Base-by-base conservation (phyloP, 2,113 vertebrate genomes). In the Centropus unirufus region DNA sequence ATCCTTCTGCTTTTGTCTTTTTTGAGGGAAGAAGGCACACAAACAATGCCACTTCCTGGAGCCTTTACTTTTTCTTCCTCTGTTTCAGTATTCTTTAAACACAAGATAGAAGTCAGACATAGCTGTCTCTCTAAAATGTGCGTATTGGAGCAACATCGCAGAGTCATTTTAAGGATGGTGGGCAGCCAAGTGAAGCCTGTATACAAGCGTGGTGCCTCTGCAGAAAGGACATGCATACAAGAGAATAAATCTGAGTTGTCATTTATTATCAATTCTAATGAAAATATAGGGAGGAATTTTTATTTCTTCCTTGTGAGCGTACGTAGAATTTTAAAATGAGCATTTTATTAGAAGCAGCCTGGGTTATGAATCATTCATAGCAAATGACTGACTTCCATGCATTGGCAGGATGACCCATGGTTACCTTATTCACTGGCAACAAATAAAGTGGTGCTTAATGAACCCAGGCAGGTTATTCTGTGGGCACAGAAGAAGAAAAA, bases 401-500 rank as follows among this genome's bases (percentile, higher is more conserved):
- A 3, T 57, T 95, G 95, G 90, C 93, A 85, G 81, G 55, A 40
- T 96, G 96, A 97, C 96, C 96, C 32, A 3, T 88, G 76, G 85
- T 87, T 95, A 80, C 90, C 74, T 97, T 78, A 66, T 90, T 47
- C 94, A 13, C 90, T 73, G 81, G 90, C 97, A 97, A 91, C 88
- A 97, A 97, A 96, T 87, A 68, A 93, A 96, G 90, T 39, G 1
- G 89, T 9, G 62, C 92, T 42, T 94, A 96, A 96, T 95, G 97
- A 97, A 87, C 34, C 36, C 77, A 85, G 95, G 85, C 95, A 97
- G 94, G 79, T 89, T 92, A 93, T 94, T 94, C 95, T 87, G 84
- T 96, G 95, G 86, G 83, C 89, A 24, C 44, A 2, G 49, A 96
- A 91, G 90, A 75, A 47, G 74, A 63, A 44, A 79, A 88, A 95